These are phyloP conservation scores for Anhinga rufa DNA, from an alignment of 2,113 vertebrate species.

Conservation along the genomic window DNA sequence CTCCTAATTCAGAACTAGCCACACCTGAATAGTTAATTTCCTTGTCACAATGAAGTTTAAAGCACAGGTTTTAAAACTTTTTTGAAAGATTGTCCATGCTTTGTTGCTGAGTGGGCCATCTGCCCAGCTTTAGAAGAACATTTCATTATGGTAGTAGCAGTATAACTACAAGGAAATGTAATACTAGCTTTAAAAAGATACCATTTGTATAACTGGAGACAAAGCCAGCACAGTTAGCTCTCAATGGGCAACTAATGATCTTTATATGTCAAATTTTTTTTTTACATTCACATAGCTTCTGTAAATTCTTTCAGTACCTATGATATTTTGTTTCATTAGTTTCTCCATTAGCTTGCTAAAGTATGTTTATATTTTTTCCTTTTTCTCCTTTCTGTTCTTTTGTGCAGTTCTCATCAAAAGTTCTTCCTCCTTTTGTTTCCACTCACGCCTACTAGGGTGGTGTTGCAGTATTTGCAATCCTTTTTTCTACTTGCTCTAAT, in stretches of 20 bases:
- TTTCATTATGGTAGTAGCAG: neutral
- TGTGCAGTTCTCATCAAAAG: neutral
- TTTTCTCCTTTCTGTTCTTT: neutral
- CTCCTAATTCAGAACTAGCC: neutral
- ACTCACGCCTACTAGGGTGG: neutral
- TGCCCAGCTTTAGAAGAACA: neutral
- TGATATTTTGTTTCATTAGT: neutral
- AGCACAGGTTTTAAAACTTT: neutral
- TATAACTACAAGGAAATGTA: neutral
- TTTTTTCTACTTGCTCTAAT: neutral
- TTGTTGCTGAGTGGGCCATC: neutral
- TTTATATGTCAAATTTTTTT: neutral
- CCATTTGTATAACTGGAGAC: neutral
- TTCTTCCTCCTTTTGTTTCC: neutral
- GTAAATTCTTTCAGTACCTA: neutral
- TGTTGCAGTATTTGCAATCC: neutral
- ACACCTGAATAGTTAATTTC: neutral
- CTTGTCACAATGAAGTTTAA: neutral
- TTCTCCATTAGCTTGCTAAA: neutral
- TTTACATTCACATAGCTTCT: neutral
- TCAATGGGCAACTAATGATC: neutral
- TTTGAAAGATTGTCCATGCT: neutral
- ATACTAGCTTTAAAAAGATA: neutral
- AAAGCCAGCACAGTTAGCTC: neutral
- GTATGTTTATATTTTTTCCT: neutral